Conservation (phyloP, 1,140 invertebrate genomes). For the Lithobius niger region DNA sequence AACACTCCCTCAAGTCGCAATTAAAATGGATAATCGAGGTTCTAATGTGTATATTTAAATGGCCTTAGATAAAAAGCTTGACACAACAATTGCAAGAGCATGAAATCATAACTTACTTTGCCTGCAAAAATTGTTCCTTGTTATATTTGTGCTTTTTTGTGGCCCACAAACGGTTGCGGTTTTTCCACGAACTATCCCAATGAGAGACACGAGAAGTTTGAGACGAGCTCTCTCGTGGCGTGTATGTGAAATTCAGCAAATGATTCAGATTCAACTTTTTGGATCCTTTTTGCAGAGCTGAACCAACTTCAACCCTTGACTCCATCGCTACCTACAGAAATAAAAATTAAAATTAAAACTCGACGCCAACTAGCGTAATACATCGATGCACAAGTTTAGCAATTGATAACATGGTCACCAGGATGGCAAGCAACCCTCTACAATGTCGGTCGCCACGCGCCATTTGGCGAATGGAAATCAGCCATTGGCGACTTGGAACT, state of each 20-base stretch:
- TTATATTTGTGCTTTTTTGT: slow-evolving; percentile 48
- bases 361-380: slow-evolving; percentile 6
- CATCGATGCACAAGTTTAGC: slow-evolving; percentile 1
- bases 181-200: slow-evolving; percentile 9
- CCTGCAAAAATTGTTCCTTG: slow-evolving; percentile 85
- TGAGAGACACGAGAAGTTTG: slow-evolving; percentile 19
- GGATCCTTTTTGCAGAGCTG: slow-evolving; percentile 60
- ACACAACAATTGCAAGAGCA: no score
- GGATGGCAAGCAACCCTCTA: no score
- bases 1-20: no score
- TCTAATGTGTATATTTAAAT: no score
- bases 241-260: slow-evolving; percentile 62
- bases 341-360: slow-evolving; percentile 9
- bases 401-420: not conserved
- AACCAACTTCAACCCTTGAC: slow-evolving; percentile 58
- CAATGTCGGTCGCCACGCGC: no score
- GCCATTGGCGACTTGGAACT: no score
- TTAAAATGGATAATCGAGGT: no score
- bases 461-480: no score
- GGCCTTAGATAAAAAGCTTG: no score
- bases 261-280: slow-evolving; percentile 87
- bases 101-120: no score
- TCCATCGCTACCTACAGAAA: slow-evolving; percentile 33
- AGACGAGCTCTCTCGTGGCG: slow-evolving; percentile 39
- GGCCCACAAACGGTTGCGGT: slow-evolving; percentile 9